These are phyloP conservation scores for Peromyscus attwateri DNA, from an alignment of 2,797 vertebrate species.

Conservation along the genomic window DNA sequence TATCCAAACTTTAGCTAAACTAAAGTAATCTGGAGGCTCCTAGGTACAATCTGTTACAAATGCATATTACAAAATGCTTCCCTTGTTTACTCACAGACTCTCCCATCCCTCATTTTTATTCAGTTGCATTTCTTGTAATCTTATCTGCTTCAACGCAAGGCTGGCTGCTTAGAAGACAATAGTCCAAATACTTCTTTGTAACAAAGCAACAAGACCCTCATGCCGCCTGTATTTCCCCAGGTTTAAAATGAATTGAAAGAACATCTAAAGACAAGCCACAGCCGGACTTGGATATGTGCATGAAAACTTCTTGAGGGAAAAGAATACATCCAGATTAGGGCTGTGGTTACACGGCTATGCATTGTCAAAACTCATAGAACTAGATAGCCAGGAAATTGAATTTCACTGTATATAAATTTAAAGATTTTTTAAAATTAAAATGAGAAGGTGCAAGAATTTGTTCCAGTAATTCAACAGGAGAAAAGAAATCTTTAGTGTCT, in stretches of 20 bases:
- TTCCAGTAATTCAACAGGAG: slow-evolving; percentile 54
- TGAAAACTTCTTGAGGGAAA: not conserved
- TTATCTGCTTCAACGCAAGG: not conserved
- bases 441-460: not conserved
- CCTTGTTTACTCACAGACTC: not conserved
- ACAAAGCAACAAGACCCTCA: not conserved
- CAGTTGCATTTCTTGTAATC: not conserved
- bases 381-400: not conserved
- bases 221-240: not conserved
- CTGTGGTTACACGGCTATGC: not conserved
- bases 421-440: slow-evolving; percentile 4
- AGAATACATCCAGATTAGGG: not conserved
- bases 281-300: not conserved
- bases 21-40: not conserved
- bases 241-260: not conserved
- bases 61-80: not conserved
- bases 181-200: slow-evolving; percentile 17
- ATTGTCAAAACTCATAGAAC: slow-evolving; percentile 30
- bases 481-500: slow-evolving; percentile 16
- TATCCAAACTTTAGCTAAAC: not conserved
- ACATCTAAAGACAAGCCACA: not conserved
- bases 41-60: not conserved
- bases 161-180: not conserved
- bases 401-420: slow-evolving; percentile 10
- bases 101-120: not conserved